phyloP scores from a whole-genome alignment of 2,888 invertebrate genomes.

The Crematogaster levior region DNA sequence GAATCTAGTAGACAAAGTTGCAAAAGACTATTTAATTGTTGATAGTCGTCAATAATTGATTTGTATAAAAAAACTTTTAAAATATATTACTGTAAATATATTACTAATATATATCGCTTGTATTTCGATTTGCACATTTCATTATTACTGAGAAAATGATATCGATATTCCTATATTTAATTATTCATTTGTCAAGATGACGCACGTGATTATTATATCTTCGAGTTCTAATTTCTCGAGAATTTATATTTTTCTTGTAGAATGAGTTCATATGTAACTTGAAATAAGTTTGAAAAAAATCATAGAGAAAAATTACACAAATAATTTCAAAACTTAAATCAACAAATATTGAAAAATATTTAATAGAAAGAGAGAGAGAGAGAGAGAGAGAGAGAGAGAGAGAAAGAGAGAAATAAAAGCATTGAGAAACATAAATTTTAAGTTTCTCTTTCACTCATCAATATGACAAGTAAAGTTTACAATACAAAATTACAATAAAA shows the following conservation, averaged over 20 bases:
- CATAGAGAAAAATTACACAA: not conserved
- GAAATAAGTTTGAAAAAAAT: not conserved
- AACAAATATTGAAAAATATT: not conserved
- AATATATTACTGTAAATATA: too few relatives aligned
- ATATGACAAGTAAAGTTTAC: not conserved
- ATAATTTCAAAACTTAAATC: not conserved
- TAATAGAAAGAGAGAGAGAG: too few relatives aligned
- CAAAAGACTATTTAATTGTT: conserved; percentile 17
- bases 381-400: too few relatives aligned
- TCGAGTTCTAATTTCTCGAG: not conserved
- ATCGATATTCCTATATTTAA: not conserved
- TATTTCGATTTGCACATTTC: not conserved
- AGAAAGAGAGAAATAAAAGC: not conserved
- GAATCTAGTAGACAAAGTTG: not conserved
- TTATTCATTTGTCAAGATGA: conserved; percentile 18
- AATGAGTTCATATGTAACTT: too few relatives aligned
- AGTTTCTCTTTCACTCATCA: too few relatives aligned
- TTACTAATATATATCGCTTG: not conserved
- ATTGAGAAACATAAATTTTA: not conserved
- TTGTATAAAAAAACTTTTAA: conserved; percentile 18
- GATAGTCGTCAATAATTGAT: not conserved
- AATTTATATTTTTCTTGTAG: not conserved
- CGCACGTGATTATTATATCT: not conserved
- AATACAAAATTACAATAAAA: too few relatives aligned
- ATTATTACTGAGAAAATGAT: conserved; percentile 2